A percentile compares a stretch with the other conserved stretches of the same genome.
Evolutionary conservation across 2,797 vertebrate genomes (phyloP).

Genomic region (Schizothorax lantsangensis): DNA sequence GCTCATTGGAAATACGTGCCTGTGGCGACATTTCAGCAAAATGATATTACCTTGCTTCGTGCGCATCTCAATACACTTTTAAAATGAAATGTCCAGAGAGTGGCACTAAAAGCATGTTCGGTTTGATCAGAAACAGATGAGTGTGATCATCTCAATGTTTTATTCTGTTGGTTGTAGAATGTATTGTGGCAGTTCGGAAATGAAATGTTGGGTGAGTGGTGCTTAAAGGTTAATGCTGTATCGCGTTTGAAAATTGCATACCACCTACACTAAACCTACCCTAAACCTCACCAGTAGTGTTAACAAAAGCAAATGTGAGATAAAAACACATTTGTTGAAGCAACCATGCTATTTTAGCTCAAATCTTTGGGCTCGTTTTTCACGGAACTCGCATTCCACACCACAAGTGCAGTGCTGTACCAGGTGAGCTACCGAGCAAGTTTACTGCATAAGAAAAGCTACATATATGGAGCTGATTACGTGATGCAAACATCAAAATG

Average conservation of each 20-base stretch:
- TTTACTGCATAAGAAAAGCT: background rate
- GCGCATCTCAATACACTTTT: background rate
- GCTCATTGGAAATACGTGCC: background rate
- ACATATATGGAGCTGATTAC: background rate
- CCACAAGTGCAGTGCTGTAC: background rate
- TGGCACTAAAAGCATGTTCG: background rate
- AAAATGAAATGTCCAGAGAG: background rate
- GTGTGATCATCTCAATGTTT: background rate
- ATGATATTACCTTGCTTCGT: background rate
- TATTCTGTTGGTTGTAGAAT: background rate
- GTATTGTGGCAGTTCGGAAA: background rate
- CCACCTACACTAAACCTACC: background rate
- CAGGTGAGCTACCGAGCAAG: background rate
- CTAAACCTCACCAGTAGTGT: too few species aligned
- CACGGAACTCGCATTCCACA: background rate
- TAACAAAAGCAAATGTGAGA: background rate
- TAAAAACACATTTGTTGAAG: background rate
- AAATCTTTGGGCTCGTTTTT: background rate
- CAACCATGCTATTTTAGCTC: background rate
- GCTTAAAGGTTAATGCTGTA: background rate
- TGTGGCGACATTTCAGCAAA: conserved; percentile 13
- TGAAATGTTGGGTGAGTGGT: background rate
- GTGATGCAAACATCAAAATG: background rate
- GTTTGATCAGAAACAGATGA: background rate
- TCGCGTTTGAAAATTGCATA: background rate